A percentile compares a stretch with the other conserved stretches of the same genome.
phyloP scores from a whole-genome alignment of 2,113 vertebrate genomes.

The Rhodinocichla rosea region DNA sequence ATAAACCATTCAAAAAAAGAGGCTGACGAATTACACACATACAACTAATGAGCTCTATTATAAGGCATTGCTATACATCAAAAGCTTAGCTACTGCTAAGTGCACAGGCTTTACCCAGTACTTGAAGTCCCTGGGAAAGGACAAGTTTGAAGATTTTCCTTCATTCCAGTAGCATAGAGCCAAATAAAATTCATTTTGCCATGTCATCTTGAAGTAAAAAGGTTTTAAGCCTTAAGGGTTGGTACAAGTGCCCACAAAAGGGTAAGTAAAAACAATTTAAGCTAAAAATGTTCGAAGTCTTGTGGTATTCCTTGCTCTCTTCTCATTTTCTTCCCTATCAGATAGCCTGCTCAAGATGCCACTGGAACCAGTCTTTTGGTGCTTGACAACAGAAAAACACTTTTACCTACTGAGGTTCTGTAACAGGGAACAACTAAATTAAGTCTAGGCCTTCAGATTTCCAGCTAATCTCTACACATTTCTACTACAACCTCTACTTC shows the following conservation, averaged over 20 bases:
- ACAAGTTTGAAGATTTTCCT: not conserved
- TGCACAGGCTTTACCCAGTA: not conserved
- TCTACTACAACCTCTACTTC: not conserved
- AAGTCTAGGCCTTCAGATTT: not conserved
- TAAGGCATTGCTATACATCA: not conserved
- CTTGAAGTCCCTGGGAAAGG: not conserved
- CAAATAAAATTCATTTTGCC: not conserved
- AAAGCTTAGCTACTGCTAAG: not conserved
- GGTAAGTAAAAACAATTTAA: not conserved
- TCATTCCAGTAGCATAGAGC: not conserved
- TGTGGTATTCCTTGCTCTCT: not conserved
- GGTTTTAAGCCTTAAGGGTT: not conserved
- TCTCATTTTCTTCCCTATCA: not conserved
- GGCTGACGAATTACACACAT: not conserved
- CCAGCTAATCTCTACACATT: not conserved
- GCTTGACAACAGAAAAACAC: not conserved
- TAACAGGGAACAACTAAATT: not conserved
- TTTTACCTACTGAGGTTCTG: not conserved
- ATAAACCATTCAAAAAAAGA: not conserved
- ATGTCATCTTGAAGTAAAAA: accelerated
- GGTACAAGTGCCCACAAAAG: not conserved
- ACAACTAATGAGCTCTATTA: not conserved
- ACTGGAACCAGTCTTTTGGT: not conserved
- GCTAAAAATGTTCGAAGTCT: not conserved
- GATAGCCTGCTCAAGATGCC: not conserved